Base-by-base conservation (phyloP, 2,797 vertebrate genomes). In the Enteromius fasciolatus region DNA sequence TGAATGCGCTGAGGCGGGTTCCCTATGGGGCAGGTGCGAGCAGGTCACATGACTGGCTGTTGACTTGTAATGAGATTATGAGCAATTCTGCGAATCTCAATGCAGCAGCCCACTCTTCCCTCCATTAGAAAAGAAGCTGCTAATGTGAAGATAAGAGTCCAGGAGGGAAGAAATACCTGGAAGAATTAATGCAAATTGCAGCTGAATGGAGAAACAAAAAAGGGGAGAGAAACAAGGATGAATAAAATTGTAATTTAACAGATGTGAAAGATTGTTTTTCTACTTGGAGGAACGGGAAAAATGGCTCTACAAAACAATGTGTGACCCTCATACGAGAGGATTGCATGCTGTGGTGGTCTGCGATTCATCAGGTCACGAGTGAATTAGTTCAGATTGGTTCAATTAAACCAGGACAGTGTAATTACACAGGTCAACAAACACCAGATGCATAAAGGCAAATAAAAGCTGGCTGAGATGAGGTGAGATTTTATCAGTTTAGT, bases 31-130 rank as follows among this genome's bases (percentile, higher is more conserved):
- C 73, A 72, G 52, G 67, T 66, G 80, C 41, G 59, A 41, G 9
- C 61, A 20, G 50, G 85, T 39, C 63, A 78, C 59, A 59, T 67
- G 70, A 76, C 72, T 72, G 36, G 75, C 28, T 57, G 41, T 72
- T 77, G 75, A 77, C 59, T 77, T 20, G 10, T 63, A 86, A 83
- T 80, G 46, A 70, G 83, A 83, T 83, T 83, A 83, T 5, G n/a
- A 52, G 36, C 23, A 73, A 84, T 75, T 50, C 64, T 68, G 59
- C 10, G 64, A 54, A 41, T 41, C 52, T 81, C 54, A 20, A 20
- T 18, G n/a, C 18, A 61, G 73, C 41, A 68, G 46, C 52, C 33
- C 41, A 11, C 28, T 0, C 52, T 7, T 25, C 12, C 54, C n/a
- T 52, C 48, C 12, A 39, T 44, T 73, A 63, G 10, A 6, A 69